These are phyloP conservation scores for Alethe castanea DNA, from an alignment of 2,113 vertebrate genomes.

Conservation along the genomic window DNA sequence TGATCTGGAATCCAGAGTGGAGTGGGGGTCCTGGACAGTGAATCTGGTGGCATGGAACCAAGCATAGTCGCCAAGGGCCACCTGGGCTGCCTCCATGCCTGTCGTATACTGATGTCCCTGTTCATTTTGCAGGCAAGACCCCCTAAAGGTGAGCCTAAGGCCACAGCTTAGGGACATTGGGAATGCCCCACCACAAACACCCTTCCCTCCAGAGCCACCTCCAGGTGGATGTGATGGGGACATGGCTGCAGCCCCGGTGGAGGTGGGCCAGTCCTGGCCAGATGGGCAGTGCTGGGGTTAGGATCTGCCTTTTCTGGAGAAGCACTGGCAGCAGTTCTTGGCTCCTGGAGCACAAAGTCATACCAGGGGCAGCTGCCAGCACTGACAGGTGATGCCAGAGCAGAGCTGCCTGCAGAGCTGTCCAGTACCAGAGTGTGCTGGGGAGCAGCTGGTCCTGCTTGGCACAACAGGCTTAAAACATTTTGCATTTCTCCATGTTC, in stretches of 20 bases:
- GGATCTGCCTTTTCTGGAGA: neutral
- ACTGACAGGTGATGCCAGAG: rapidly evolving
- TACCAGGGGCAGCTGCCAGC: neutral
- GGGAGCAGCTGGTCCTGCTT: no score
- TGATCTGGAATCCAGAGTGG: rapidly evolving
- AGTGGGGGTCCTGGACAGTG: neutral
- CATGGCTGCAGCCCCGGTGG: rapidly evolving
- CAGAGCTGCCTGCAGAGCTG: rapidly evolving
- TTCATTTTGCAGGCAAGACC: slow-evolving; percentile 47
- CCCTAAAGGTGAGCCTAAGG: neutral
- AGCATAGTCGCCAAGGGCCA: neutral
- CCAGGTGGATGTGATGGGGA: neutral
- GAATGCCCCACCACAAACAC: neutral
- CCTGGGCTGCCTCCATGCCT: neutral
- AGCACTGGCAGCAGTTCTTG: neutral
- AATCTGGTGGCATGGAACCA: neutral
- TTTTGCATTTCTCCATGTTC: neutral
- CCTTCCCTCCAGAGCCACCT: neutral
- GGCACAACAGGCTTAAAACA: neutral
- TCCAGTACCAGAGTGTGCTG: neutral
- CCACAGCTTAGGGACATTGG: rapidly evolving
- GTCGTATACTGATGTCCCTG: neutral
- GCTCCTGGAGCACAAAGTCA: neutral
- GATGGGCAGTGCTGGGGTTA: neutral
- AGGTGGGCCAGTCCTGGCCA: neutral